Conservation (phyloP, 2,797 vertebrate species). For the Sebastes oblongus region DNA sequence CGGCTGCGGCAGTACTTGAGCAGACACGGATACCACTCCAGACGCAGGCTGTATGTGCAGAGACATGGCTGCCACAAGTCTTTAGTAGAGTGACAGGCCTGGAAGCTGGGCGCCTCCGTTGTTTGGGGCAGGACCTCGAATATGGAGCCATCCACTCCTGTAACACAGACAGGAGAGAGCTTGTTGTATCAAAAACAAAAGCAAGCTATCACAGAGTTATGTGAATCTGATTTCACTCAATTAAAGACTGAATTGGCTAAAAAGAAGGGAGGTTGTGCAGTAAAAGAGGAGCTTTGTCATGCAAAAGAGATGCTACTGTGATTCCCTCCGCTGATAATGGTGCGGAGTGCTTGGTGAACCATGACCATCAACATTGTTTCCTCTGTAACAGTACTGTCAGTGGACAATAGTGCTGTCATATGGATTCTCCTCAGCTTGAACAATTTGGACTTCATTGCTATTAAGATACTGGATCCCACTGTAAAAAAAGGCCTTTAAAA, state of each 20-base stretch:
- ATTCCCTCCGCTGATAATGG: conserved; percentile 65
- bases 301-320: conserved; percentile 67
- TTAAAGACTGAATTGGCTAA: conserved; percentile 35
- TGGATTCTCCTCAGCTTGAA: conserved; percentile 59
- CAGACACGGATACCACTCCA: conserved; percentile 98
- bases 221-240: conserved; percentile 43
- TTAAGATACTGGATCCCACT: conserved; percentile 24
- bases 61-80: conserved; percentile 90
- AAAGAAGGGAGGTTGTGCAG: conserved; percentile 29
- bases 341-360: conserved; percentile 48
- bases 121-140: conserved; percentile 89
- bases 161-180: conserved; percentile 26
- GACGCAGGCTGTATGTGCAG: conserved; percentile 89
- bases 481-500: background rate
- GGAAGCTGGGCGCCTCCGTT: conserved; percentile 77
- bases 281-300: conserved; percentile 71
- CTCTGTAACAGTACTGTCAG: conserved; percentile 64
- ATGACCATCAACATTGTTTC: conserved; percentile 75
- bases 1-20: conserved; percentile 94
- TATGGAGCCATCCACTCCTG: conserved; percentile 91
- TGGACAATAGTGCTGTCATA: conserved; percentile 56
- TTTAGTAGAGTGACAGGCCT: conserved; percentile 81
- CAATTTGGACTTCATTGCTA: conserved; percentile 40
- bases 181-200: conserved; percentile 41
- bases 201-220: background rate